These are phyloP conservation scores for Cryptoblepharus egeriae DNA, from an alignment of 2,797 vertebrate genomes.

Conservation along the genomic window DNA sequence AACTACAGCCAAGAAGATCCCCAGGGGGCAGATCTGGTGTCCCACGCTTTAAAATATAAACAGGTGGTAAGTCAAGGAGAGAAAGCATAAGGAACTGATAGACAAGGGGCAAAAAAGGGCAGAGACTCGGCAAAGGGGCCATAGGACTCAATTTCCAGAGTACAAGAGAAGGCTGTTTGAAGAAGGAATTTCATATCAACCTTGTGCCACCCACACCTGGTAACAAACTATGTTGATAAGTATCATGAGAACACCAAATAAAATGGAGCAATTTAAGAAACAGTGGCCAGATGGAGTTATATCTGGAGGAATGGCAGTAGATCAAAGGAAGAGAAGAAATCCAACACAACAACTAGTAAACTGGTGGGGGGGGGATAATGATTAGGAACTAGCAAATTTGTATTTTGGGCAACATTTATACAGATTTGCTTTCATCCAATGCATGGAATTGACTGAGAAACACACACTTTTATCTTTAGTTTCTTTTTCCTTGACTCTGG, in stretches of 20 bases:
- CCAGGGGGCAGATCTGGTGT: constrained; percentile 34
- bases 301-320: constrained; percentile 18
- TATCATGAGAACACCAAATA: constrained; percentile 39
- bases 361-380: neutral
- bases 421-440: constrained; percentile 17
- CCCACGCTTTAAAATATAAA: constrained; percentile 25
- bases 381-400: constrained; percentile 18
- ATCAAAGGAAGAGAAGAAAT: constrained; percentile 32
- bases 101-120: constrained; percentile 1
- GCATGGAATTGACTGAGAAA: constrained; percentile 2
- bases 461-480: neutral
- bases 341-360: constrained; percentile 10
- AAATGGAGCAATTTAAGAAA: constrained; percentile 31
- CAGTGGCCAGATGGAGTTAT: constrained; percentile 15
- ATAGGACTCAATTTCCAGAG: neutral
- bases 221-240: constrained; percentile 37
- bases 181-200: constrained; percentile 26
- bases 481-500: neutral
- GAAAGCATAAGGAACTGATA: neutral
- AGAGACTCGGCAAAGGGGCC: neutral
- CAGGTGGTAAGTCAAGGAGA: constrained; percentile 10
- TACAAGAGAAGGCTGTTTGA: constrained; percentile 26
- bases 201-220: constrained; percentile 28
- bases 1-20: constrained; percentile 30
- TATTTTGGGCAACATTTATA: constrained; percentile 3